phyloP scores from a whole-genome alignment of 2,113 vertebrate species.

The Hassar affinis region DNA sequence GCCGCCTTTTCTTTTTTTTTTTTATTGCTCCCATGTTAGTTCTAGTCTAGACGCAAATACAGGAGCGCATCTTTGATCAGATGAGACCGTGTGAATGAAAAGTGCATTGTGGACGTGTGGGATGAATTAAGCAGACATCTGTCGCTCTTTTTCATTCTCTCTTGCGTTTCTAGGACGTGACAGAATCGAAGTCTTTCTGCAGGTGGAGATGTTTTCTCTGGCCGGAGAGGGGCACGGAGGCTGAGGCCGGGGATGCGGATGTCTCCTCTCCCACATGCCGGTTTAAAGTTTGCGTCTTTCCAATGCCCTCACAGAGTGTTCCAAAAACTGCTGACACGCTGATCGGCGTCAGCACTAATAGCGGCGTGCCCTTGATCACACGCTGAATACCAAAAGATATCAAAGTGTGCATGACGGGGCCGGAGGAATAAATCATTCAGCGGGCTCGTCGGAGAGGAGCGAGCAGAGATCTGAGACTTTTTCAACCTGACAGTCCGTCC shows the following conservation, averaged over 20 bases:
- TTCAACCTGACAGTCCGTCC: conserved; percentile 6
- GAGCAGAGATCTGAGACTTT: conserved; percentile 19
- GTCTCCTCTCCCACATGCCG: conserved; percentile 42
- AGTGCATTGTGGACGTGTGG: conserved; percentile 64
- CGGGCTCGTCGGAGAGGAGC: background rate
- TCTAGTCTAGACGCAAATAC: background rate
- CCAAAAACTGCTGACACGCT: conserved; percentile 22
- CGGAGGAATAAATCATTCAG: background rate
- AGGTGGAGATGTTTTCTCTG: conserved; percentile 75
- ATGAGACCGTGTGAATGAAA: conserved; percentile 39
- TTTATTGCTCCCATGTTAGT: background rate
- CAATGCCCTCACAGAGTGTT: conserved; percentile 2
- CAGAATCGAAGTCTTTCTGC: conserved; percentile 74
- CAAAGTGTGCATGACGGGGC: conserved; percentile 1
- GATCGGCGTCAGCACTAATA: conserved; percentile 16
- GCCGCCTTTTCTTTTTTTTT: background rate
- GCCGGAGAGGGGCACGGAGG: conserved; percentile 51
- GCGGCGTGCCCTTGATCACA: conserved; percentile 26
- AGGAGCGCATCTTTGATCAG: background rate
- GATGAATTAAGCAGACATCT: conserved; percentile 63
- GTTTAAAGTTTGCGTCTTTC: conserved; percentile 13
- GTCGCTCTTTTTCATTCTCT: conserved; percentile 57
- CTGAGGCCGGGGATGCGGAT: conserved; percentile 42
- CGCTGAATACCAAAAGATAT: conserved; percentile 25
- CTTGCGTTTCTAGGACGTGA: conserved; percentile 71